phyloP scores from a whole-genome alignment of 2,797 vertebrate genomes.

The Nyctibius grandis region DNA sequence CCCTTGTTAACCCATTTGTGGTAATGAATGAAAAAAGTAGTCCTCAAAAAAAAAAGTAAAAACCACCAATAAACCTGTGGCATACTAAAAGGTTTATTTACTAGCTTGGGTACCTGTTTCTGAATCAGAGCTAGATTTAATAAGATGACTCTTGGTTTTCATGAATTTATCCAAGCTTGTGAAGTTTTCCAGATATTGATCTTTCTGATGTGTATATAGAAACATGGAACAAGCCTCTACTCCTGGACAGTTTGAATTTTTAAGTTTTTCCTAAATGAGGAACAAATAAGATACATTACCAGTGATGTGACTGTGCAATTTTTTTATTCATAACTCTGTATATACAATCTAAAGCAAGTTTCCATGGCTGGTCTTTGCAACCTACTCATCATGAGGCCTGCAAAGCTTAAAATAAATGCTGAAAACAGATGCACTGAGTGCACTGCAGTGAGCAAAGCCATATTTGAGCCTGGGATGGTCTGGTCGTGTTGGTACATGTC shows the following conservation, averaged over 20 bases:
- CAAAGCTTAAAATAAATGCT: background rate
- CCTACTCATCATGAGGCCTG: background rate
- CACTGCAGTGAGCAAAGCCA: background rate
- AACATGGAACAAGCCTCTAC: background rate
- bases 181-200: background rate
- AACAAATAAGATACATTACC: background rate
- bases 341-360: background rate
- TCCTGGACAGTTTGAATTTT: background rate
- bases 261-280: background rate
- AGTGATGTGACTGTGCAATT: background rate
- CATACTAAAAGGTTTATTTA: background rate
- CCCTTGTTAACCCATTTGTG: background rate
- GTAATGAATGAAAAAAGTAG: background rate
- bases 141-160: background rate
- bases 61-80: background rate
- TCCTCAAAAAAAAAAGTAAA: background rate
- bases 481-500: accelerated
- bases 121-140: background rate
- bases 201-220: background rate
- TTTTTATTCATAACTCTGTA: background rate
- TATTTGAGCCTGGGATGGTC: background rate
- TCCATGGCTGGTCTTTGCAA: background rate
- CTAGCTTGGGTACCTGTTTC: background rate
- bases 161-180: background rate
- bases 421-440: background rate